Evolutionary conservation across 1,140 invertebrate species (phyloP), one percentile per base, ranked within the genome.

Genomic region (Aphidius gifuensis): DNA sequence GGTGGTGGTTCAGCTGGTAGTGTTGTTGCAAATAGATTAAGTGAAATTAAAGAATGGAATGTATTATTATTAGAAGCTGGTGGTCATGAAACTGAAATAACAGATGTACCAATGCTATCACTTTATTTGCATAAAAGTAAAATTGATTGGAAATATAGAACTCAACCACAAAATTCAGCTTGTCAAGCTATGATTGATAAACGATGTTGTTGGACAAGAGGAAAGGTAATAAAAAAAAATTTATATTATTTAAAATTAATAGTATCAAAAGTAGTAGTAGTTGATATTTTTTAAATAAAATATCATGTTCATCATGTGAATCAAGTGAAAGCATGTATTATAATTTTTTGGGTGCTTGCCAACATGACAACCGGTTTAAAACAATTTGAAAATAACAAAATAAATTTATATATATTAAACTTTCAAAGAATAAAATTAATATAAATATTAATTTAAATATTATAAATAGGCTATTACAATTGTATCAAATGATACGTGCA

Each of bases 91-190:
- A 89, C 88, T 0, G 87, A 92, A 69, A 89, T 93, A 42, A 88
- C 90, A 0, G 89, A 91, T 71, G 92, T 94, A 6, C 92, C 92
- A 0, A 83, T 92, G 49, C 77, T 94, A 0, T 94, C 92, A 16
- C 76, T 94, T 5, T 94, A 92, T 70, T 81, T 96, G 50, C 93
- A 96, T 74, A 92, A 93, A 64, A 95, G 92, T 69, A 91, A 92
- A 79, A 68, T 94, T 66, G 94, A 97, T 78, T 98, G 95, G 96
- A 90, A 92, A 71, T 96, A 95, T 76, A 85, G 89, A 82, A 92
- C 94, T 0, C 90, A 94, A 69, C 90, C 93, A 0, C 91, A 94
- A 73, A 80, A 87, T 38, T 86, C 91, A 0, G 92, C 93, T 0
- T 94, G 93, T 65, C 90, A 90, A 72, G 91, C 90, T 0, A 92